Evolutionary conservation across 2,113 vertebrate species (phyloP).

Genomic region (Prunella fulvescens): DNA sequence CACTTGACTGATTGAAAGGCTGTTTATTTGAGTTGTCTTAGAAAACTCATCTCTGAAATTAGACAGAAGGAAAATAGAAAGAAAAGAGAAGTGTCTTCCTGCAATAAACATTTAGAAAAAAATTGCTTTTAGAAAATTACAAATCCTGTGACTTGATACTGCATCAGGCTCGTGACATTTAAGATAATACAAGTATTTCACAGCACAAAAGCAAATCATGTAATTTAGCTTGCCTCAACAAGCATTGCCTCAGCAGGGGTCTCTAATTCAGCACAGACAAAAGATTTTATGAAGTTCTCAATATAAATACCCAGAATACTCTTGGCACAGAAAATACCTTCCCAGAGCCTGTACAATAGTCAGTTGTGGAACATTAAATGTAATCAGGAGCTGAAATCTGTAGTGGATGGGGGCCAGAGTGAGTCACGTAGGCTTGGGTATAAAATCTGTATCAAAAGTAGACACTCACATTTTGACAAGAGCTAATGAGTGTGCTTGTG

Average conservation of each 20-base stretch:
- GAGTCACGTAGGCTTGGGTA: not conserved
- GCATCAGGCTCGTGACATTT: constrained; percentile 72
- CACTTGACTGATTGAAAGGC: constrained; percentile 55
- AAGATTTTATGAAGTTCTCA: constrained; percentile 72
- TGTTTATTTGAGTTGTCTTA: constrained; percentile 55
- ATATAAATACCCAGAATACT: constrained; percentile 64
- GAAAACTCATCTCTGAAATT: constrained; percentile 63
- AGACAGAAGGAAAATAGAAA: constrained; percentile 46
- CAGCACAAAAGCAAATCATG: constrained; percentile 76
- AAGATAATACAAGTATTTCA: constrained; percentile 74
- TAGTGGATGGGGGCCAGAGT: not conserved
- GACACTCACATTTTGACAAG: not conserved
- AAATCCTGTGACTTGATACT: constrained; percentile 68
- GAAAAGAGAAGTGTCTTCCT: constrained; percentile 49
- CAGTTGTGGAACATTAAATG: constrained; percentile 34
- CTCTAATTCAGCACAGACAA: constrained; percentile 72
- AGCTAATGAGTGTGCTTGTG: not conserved
- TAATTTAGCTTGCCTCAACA: constrained; percentile 75
- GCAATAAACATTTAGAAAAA: constrained; percentile 71
- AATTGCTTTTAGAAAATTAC: constrained; percentile 67
- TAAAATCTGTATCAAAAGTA: not conserved
- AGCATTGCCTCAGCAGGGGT: constrained; percentile 69
- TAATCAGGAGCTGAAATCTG: constrained; percentile 45
- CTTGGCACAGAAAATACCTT: constrained; percentile 27
- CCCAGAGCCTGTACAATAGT: constrained; percentile 30